phyloP scores from a whole-genome alignment of 2,888 invertebrate species.

The Zygothrica quintamaculata region DNA sequence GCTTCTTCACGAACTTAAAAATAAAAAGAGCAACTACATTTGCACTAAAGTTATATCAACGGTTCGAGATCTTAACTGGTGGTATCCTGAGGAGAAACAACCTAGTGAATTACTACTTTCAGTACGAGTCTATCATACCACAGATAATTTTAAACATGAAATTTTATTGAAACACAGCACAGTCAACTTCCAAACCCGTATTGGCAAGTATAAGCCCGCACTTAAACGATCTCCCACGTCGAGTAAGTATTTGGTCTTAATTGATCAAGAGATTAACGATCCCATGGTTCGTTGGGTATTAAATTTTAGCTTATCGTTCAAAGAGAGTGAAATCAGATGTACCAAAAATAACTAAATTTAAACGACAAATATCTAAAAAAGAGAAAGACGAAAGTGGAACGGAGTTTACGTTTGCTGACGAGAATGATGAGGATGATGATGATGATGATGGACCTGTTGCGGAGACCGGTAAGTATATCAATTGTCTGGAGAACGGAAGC shows the following conservation, averaged over 20 bases:
- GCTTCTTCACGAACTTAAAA: conserved; percentile 39
- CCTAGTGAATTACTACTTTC: conserved; percentile 50
- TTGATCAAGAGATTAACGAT: too few species aligned
- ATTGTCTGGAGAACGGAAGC: not conserved
- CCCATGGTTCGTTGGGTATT: too few species aligned
- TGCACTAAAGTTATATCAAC: conserved; percentile 53
- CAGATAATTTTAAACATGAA: conserved; percentile 11
- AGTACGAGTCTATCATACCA: conserved; percentile 27
- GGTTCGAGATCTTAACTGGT: conserved; percentile 54
- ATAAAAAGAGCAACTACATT: not conserved
- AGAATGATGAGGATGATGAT: not conserved
- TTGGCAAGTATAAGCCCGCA: conserved; percentile 36
- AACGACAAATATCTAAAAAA: not conserved
- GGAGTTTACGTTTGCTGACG: too few species aligned
- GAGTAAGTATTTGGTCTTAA: conserved; percentile 1
- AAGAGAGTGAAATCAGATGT: too few species aligned
- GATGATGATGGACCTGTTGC: conserved; percentile 2
- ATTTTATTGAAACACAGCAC: not conserved
- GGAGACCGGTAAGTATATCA: conserved; percentile 13
- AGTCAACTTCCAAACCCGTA: conserved; percentile 5
- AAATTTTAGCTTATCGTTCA: too few species aligned
- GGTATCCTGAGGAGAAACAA: conserved; percentile 58
- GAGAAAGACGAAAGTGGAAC: too few species aligned
- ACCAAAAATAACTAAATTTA: too few species aligned
- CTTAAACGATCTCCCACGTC: fast-evolving